A percentile compares a stretch with the other conserved stretches of the same genome.
Conservation (phyloP, 2,113 vertebrate species). For the Chionomys nivalis region DNA sequence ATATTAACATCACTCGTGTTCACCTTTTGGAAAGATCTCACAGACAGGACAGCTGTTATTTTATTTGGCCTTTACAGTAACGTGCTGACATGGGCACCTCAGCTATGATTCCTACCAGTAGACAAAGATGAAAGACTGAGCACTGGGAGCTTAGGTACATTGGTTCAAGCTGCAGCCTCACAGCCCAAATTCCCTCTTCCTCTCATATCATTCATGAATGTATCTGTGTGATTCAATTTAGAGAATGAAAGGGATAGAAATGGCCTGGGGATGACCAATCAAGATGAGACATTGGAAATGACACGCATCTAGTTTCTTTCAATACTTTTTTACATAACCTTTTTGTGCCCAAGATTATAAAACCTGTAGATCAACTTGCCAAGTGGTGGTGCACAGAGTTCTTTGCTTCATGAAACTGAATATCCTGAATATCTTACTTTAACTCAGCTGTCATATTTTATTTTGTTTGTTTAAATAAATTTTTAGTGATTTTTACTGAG, state of each 20-base stretch:
- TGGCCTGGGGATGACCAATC: not conserved
- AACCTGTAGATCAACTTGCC: not conserved
- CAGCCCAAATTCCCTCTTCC: not conserved
- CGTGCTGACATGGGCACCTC: conserved; percentile 31
- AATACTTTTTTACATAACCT: conserved; percentile 7
- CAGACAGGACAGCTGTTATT: conserved; percentile 30
- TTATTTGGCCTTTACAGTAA: conserved; percentile 52
- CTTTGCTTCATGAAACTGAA: conserved; percentile 32
- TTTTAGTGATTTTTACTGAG: not conserved
- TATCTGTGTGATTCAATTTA: conserved; percentile 7
- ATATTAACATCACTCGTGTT: conserved; percentile 39
- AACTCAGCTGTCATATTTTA: not conserved
- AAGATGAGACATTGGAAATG: not conserved
- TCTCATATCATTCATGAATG: conserved; percentile 5
- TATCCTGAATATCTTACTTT: conserved; percentile 7
- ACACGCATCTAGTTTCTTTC: not conserved
- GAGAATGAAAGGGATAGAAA: not conserved
- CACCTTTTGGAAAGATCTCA: conserved; percentile 58
- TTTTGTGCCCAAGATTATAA: not conserved
- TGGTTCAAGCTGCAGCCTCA: conserved; percentile 26
- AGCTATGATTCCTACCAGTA: conserved; percentile 5
- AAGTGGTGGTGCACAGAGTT: not conserved
- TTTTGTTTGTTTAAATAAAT: not conserved
- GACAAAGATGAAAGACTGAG: conserved; percentile 36
- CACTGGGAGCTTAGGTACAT: not conserved